These are phyloP conservation scores for Agelas oroides DNA, from an alignment of 37 sponge, comb jelly and placozoan species.

Conservation along the genomic window DNA sequence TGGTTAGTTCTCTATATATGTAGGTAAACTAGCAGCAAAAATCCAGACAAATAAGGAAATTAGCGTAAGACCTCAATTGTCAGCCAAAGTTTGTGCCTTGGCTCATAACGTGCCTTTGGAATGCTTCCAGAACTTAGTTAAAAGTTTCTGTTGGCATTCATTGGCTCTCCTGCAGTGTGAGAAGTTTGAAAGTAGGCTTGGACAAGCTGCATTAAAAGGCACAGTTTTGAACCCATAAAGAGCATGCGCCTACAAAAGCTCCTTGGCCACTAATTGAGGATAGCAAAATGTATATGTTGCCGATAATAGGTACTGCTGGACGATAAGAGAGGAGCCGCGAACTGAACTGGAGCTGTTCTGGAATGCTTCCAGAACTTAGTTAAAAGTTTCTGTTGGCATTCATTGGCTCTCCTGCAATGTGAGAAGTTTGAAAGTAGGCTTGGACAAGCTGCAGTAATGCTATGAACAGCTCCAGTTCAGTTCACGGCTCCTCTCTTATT, in stretches of 20 bases:
- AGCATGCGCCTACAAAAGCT: too few species aligned
- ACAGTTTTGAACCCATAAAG: too few species aligned
- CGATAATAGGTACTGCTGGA: background rate
- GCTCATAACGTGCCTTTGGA: background rate
- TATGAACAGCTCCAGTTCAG: too few species aligned
- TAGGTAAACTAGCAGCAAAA: too few species aligned
- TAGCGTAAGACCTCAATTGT: conserved; percentile 11
- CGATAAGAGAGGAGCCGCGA: conserved; percentile 2
- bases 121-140: background rate
- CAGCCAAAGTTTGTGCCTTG: background rate
- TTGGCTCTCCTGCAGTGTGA: background rate
- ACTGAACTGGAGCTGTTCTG: too few species aligned
- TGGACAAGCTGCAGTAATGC: background rate
- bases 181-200: background rate
- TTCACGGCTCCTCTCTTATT: background rate
- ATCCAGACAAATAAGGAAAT: too few species aligned
- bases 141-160: too few species aligned
- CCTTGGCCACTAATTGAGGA: background rate
- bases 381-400: too few species aligned
- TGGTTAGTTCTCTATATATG: too few species aligned
- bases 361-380: too few species aligned
- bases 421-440: too few species aligned
- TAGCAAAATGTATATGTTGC: background rate
- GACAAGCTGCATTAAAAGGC: background rate
- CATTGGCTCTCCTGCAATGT: too few species aligned